phyloP scores from a whole-genome alignment of 2,113 vertebrate genomes.

The Sphyrna mokarran region DNA sequence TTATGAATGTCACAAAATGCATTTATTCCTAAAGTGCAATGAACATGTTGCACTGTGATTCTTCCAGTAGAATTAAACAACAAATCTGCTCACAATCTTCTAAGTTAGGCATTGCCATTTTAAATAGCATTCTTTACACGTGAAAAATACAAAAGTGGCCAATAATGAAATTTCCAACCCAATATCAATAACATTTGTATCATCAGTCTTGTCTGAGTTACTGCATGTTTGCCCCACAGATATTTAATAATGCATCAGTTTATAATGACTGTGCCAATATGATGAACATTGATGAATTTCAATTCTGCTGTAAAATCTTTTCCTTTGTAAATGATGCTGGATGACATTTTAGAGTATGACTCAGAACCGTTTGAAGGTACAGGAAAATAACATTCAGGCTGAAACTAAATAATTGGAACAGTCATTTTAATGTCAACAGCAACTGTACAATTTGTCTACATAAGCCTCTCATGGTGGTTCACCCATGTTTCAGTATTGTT shows the following conservation, averaged over 20 bases:
- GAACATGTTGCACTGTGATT: neutral
- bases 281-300: slow-evolving; percentile 31
- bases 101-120: neutral
- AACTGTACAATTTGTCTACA: slow-evolving; percentile 17
- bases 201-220: slow-evolving; percentile 34
- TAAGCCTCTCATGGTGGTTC: neutral
- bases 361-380: neutral
- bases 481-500: neutral
- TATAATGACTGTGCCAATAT: slow-evolving; percentile 33
- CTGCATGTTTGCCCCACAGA: neutral
- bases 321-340: neutral
- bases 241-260: slow-evolving; percentile 28
- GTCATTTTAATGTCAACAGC: neutral
- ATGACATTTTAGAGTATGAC: slow-evolving; percentile 28
- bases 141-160: slow-evolving; percentile 19
- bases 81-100: neutral
- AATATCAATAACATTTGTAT: slow-evolving; percentile 30
- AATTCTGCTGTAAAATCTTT: slow-evolving; percentile 19
- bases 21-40: neutral
- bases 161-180: slow-evolving; percentile 17
- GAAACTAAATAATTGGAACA: neutral
- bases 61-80: neutral
- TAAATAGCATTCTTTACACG: neutral
- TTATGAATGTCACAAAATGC: neutral
- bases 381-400: neutral